Conservation (phyloP, 2,113 vertebrate genomes). For the Ochotona curzoniae region DNA sequence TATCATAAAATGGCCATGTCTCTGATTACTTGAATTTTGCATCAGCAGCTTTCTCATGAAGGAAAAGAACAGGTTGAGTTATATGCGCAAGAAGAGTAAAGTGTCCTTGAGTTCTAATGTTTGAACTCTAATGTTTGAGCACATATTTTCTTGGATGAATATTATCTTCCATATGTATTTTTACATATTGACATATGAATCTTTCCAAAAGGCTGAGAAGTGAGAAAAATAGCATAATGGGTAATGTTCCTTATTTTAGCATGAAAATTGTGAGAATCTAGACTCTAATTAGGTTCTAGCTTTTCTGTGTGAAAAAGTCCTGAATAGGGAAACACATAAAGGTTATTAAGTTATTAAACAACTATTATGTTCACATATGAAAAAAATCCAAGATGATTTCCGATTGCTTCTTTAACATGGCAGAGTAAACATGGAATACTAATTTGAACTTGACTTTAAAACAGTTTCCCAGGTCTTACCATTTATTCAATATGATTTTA, state of each 20-base stretch:
- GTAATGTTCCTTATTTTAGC: not conserved
- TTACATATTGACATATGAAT: not conserved
- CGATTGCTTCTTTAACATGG: not conserved
- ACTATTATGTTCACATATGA: not conserved
- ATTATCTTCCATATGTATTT: not conserved
- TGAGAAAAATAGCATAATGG: not conserved
- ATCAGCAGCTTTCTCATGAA: not conserved
- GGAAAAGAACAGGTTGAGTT: not conserved
- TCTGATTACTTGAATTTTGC: not conserved
- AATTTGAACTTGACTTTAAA: not conserved
- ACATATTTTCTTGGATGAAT: conserved; percentile 24
- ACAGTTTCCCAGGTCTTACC: not conserved
- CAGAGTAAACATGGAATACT: not conserved
- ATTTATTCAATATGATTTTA: not conserved
- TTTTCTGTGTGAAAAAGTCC: conserved; percentile 7
- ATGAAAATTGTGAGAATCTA: conserved; percentile 25
- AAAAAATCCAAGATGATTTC: conserved; percentile 18
- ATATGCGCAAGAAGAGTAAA: not conserved
- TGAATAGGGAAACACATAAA: not conserved
- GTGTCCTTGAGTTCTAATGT: not conserved
- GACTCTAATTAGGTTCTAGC: too few relatives aligned
- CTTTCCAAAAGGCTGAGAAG: not conserved
- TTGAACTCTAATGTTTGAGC: not conserved
- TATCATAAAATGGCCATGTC: not conserved
- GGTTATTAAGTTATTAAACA: not conserved